These are phyloP conservation scores for Ochropacha duplaris DNA, from an alignment of 2,888 invertebrate species.

Conservation along the genomic window DNA sequence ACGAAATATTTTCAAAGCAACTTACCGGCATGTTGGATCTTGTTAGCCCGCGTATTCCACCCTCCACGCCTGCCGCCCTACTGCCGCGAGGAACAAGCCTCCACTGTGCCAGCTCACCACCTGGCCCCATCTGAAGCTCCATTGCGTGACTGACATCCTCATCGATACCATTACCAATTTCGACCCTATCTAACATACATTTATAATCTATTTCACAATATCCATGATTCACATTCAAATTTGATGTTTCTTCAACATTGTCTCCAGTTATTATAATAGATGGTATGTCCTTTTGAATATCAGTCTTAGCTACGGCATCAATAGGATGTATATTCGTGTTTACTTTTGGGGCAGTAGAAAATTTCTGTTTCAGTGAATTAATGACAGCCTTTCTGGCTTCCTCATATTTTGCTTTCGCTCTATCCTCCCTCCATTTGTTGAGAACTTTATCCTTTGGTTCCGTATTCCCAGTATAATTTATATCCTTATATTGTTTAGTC, in stretches of 20 bases:
- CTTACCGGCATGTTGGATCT: constrained; percentile 74
- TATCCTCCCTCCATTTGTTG: constrained; percentile 68
- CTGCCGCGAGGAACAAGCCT: constrained; percentile 64
- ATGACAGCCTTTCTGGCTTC: constrained; percentile 68
- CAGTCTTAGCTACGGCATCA: constrained; percentile 46
- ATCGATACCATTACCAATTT: constrained; percentile 34
- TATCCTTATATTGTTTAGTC: constrained; percentile 34
- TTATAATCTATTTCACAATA: constrained; percentile 39
- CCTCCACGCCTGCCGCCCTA: constrained; percentile 70
- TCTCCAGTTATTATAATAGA: constrained; percentile 65
- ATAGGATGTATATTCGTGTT: constrained; percentile 47
- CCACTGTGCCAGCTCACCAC: constrained; percentile 76
- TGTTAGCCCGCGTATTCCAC: constrained; percentile 58
- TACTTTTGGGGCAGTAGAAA: constrained; percentile 35
- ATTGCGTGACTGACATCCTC: constrained; percentile 73
- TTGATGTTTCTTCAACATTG: constrained; percentile 74
- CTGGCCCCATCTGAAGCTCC: constrained; percentile 73
- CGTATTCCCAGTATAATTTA: constrained; percentile 24
- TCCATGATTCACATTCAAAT: constrained; percentile 64
- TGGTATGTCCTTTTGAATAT: constrained; percentile 48
- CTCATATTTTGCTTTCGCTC: constrained; percentile 62
- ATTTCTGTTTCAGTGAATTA: constrained; percentile 74
- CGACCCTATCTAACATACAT: constrained; percentile 43
- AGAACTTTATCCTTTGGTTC: constrained; percentile 62
- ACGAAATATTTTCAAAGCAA: constrained; percentile 17